These are phyloP conservation scores for Cecidostiba fungosa DNA, from an alignment of 2,888 invertebrate species.

Conservation along the genomic window DNA sequence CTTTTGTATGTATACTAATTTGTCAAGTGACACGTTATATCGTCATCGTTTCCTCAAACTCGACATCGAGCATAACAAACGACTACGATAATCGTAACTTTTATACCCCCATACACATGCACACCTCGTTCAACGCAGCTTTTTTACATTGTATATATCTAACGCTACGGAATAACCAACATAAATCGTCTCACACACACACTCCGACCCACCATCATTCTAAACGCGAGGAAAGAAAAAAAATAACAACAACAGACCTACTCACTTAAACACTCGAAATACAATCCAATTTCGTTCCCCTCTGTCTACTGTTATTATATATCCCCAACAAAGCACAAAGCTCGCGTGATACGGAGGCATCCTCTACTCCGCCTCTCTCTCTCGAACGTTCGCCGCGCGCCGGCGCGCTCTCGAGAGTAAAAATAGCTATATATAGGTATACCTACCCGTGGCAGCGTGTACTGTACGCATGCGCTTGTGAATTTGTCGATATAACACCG, in stretches of 20 bases:
- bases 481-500: constrained; percentile 72
- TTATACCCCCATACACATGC: neutral
- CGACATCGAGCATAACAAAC: neutral
- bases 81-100: neutral
- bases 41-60: constrained; percentile 1
- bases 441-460: constrained; percentile 4
- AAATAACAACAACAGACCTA: neutral
- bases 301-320: neutral
- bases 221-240: neutral
- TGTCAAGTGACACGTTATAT: neutral
- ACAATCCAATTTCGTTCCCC: neutral
- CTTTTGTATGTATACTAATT: neutral
- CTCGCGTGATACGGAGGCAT: neutral
- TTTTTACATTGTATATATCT: neutral
- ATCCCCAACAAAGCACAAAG: constrained; percentile 7
- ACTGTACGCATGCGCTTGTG: constrained; percentile 67
- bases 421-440: neutral
- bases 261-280: constrained; percentile 5
- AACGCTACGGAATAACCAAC: neutral
- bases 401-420: neutral
- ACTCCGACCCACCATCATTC: neutral
- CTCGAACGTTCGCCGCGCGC: neutral
- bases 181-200: neutral
- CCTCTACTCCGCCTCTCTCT: neutral
- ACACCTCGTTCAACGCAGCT: neutral